phyloP scores from a whole-genome alignment of 2,888 invertebrate species.

The Monoplex corrugatus region DNA sequence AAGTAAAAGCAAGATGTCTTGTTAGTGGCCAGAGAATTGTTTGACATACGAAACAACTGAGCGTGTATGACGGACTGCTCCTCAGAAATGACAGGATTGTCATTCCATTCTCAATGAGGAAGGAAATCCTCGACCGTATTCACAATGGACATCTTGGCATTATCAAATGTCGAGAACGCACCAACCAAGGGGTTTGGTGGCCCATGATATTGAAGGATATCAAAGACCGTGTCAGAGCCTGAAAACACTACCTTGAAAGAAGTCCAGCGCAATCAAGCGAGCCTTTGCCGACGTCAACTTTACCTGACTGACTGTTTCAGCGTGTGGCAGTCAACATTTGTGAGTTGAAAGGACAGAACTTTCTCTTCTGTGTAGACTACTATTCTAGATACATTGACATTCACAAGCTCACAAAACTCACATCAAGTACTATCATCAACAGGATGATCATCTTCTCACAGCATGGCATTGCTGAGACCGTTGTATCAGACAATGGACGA shows the following conservation, averaged over 20 bases:
- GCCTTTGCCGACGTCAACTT: neutral
- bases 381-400: neutral
- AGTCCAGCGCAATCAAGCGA: neutral
- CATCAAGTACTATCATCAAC: neutral
- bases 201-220: neutral
- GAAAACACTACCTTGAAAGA: neutral
- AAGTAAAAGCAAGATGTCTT: neutral
- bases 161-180: neutral
- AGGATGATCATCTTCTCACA: conserved; percentile 1
- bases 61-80: neutral
- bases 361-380: neutral
- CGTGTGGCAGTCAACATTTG: neutral
- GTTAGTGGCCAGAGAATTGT: neutral
- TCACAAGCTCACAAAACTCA: neutral
- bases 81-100: neutral
- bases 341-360: neutral
- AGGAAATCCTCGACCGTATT: neutral
- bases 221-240: neutral
- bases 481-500: too few species aligned
- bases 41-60: neutral
- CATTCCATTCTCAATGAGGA: neutral
- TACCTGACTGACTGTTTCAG: neutral
- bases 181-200: neutral
- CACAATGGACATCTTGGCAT: neutral
- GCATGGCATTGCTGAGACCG: neutral